These are phyloP conservation scores for Eupithecia vulgata DNA, from an alignment of 2,888 invertebrate genomes.

Conservation along the genomic window DNA sequence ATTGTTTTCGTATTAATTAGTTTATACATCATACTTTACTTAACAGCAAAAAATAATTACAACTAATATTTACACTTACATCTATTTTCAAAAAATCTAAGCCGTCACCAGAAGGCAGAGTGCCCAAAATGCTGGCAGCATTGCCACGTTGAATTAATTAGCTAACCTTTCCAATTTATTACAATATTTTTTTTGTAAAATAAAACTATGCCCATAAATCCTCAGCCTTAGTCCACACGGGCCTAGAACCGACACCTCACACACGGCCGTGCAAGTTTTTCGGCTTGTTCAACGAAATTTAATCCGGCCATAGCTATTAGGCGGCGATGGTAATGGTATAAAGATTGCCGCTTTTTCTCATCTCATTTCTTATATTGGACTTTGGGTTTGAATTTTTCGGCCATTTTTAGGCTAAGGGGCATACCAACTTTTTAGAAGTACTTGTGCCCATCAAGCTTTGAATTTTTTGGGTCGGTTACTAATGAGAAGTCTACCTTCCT, in stretches of 20 bases:
- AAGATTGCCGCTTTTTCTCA: conserved; percentile 37
- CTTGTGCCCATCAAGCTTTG: background rate
- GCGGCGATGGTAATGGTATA: conserved; percentile 39
- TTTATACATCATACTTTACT: too few relatives aligned
- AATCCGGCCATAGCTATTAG: conserved; percentile 43
- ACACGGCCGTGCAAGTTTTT: conserved; percentile 47
- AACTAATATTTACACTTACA: too few relatives aligned
- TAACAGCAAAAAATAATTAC: too few relatives aligned
- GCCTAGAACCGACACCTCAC: conserved; percentile 28
- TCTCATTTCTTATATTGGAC: conserved; percentile 32
- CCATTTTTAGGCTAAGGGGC: background rate
- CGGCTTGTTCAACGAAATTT: conserved; percentile 49
- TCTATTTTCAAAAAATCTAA: too few relatives aligned
- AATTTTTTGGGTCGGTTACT: background rate
- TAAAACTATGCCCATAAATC: background rate
- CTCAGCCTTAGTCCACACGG: conserved; percentile 28
- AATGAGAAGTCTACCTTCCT: too few relatives aligned
- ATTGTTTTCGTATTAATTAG: too few relatives aligned
- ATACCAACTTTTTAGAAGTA: background rate
- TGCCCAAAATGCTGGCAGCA: too few relatives aligned
- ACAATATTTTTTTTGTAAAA: too few relatives aligned
- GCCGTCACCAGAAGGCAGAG: too few relatives aligned
- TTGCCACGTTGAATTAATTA: too few relatives aligned
- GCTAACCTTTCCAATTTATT: too few relatives aligned
- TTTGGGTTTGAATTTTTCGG: conserved; percentile 29